A percentile compares a stretch with the other conserved stretches of the same genome.
These are phyloP conservation scores for Conus betulinus DNA, from an alignment of 1,140 invertebrate species.

Conservation along the genomic window DNA sequence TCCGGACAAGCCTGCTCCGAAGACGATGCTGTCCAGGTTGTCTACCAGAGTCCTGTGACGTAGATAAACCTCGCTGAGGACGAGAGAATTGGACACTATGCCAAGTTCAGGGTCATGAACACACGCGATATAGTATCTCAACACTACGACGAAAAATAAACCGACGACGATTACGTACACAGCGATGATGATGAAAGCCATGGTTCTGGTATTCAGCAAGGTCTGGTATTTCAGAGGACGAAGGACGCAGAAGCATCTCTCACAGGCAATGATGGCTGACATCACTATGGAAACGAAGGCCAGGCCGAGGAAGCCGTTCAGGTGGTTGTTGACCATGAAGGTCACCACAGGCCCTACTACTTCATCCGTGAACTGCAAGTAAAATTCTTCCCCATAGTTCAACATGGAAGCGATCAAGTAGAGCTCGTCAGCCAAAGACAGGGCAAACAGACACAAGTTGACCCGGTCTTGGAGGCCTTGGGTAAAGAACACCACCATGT, in stretches of 20 bases:
- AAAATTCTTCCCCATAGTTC: no score
- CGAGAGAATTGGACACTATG: not conserved
- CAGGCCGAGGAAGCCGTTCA: not conserved
- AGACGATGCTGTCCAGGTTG: not conserved
- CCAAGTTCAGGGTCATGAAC: not conserved
- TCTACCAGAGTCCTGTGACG: not conserved
- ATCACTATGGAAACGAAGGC: not conserved
- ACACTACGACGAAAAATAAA: not conserved
- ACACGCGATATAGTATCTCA: not conserved
- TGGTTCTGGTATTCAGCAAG: not conserved
- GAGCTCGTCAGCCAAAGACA: no score
- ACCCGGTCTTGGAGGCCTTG: no score
- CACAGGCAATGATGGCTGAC: constrained; percentile 20
- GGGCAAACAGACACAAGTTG: no score
- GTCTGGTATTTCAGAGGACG: not conserved
- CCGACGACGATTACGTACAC: not conserved
- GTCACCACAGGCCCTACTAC: not conserved
- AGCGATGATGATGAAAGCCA: not conserved
- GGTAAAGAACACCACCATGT: no score
- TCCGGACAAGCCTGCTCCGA: not conserved
- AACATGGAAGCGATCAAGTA: no score
- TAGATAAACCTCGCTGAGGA: not conserved
- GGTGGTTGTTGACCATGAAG: not conserved
- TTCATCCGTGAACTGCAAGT: not conserved
- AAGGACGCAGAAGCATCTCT: constrained; percentile 17